These are phyloP conservation scores for Drosophila pullipes DNA, from an alignment of 2,888 invertebrate genomes.

Conservation along the genomic window DNA sequence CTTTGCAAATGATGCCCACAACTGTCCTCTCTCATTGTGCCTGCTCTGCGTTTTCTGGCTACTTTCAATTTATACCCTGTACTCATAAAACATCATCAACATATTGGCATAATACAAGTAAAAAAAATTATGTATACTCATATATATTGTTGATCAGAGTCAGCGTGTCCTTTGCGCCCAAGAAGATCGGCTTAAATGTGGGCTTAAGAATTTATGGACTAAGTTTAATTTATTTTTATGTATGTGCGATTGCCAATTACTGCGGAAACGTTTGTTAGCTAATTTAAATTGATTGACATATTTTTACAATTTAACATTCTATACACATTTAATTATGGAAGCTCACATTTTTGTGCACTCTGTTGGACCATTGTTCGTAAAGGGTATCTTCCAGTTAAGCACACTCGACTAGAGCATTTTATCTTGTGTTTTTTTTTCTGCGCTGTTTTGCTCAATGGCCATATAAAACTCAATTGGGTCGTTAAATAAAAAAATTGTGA, in stretches of 20 bases:
- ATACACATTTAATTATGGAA: background rate
- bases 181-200: background rate
- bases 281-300: background rate
- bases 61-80: slow-evolving; percentile 1
- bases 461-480: slow-evolving; percentile 80
- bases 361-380: background rate
- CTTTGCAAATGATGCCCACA: slow-evolving; percentile 42
- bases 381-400: slow-evolving; percentile 2
- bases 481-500: slow-evolving; percentile 80
- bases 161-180: background rate
- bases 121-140: too few relatives aligned
- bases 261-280: background rate
- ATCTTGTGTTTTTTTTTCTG: slow-evolving; percentile 6
- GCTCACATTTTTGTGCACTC: background rate
- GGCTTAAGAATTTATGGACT: background rate
- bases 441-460: slow-evolving; percentile 47
- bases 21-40: slow-evolving; percentile 23
- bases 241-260: background rate
- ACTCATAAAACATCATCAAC: background rate
- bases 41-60: background rate
- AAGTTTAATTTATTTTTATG: background rate
- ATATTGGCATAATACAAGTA: background rate
- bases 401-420: background rate
- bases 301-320: background rate
- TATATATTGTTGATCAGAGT: background rate